These are phyloP conservation scores for Monoplex corrugatus DNA, from an alignment of 2,888 invertebrate species.

Conservation along the genomic window DNA sequence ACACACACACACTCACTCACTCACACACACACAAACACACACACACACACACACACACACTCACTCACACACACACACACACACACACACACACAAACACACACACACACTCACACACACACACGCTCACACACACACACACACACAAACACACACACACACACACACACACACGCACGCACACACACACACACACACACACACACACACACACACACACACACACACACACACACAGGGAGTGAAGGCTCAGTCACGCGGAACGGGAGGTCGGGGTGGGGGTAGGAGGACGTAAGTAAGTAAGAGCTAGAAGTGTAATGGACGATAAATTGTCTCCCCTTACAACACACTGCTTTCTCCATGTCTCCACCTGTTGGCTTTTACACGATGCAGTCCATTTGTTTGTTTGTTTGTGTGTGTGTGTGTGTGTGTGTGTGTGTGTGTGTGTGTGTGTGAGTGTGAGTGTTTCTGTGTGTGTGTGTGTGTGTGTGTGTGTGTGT, in stretches of 20 bases:
- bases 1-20: background rate
- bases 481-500: no score
- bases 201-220: no score
- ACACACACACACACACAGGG: background rate
- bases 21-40: no score
- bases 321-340: no score
- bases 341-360: no score
- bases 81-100: slow-evolving; percentile 22
- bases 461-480: background rate
- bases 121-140: slow-evolving; percentile 19
- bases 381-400: no score
- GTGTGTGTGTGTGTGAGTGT: background rate
- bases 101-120: slow-evolving; percentile 32
- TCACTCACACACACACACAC: background rate
- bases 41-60: no score
- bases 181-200: background rate
- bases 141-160: slow-evolving; percentile 15
- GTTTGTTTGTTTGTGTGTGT: slow-evolving; percentile 17
- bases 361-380: no score
- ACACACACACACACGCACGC: slow-evolving; percentile 20
- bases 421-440: background rate
- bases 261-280: background rate
- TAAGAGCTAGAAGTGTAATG: no score
- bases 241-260: background rate
- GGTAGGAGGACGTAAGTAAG: background rate